phyloP scores from a whole-genome alignment of 2,888 invertebrate genomes.

The Amiota mariae region DNA sequence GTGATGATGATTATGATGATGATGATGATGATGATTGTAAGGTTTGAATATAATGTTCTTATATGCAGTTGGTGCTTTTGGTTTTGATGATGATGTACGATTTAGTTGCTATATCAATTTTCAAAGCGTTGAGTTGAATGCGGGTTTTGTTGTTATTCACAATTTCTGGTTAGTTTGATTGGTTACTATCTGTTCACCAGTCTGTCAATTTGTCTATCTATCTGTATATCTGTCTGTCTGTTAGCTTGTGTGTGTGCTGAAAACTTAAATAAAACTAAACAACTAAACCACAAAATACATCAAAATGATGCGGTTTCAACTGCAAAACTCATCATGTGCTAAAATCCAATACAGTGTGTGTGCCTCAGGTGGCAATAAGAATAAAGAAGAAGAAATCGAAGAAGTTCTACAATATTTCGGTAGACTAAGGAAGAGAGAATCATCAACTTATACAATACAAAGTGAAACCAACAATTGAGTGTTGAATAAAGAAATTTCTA shows the following conservation, averaged over 20 bases:
- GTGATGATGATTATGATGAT: no score
- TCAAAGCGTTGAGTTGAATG: slow-evolving; percentile 22
- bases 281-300: slow-evolving; percentile 66
- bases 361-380: no score
- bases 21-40: no score
- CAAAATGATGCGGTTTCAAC: slow-evolving; percentile 63
- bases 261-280: slow-evolving; percentile 53
- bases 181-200: slow-evolving; percentile 46
- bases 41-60: slow-evolving; percentile 6
- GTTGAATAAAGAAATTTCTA: no score
- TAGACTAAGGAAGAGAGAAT: no score
- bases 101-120: slow-evolving; percentile 30
- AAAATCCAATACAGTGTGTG: neutral
- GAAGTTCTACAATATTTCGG: no score
- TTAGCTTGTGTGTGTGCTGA: neutral
- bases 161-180: no score
- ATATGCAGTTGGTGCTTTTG: neutral
- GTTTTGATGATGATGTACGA: neutral
- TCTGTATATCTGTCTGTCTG: slow-evolving; percentile 39
- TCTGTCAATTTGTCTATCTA: slow-evolving; percentile 25
- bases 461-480: no score
- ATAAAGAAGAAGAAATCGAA: no score
- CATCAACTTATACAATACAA: no score
- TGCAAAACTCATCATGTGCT: slow-evolving; percentile 24
- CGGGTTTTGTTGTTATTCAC: neutral